These are phyloP conservation scores for Sinocyclocheilus grahami DNA, from an alignment of 2,113 vertebrate genomes.

Conservation along the genomic window DNA sequence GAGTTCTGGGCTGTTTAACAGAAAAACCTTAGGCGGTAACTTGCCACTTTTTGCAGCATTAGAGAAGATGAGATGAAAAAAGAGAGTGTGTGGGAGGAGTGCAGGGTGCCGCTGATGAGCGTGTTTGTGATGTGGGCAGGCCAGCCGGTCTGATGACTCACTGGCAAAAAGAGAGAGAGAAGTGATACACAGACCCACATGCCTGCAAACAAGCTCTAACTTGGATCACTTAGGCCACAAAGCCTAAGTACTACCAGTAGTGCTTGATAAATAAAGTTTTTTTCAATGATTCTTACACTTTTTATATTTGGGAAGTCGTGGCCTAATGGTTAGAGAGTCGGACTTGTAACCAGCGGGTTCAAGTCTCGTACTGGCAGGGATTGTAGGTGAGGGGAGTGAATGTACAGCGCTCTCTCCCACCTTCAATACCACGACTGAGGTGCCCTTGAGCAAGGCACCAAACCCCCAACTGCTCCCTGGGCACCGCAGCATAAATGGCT, in stretches of 20 bases:
- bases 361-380: too few species aligned
- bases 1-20: slow-evolving; percentile 15
- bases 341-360: too few species aligned
- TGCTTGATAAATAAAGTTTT: not conserved
- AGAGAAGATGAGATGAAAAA: not conserved
- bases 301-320: not conserved
- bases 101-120: slow-evolving; percentile 55
- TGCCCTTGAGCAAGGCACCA: too few species aligned
- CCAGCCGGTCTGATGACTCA: slow-evolving; percentile 73
- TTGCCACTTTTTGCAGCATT: not conserved
- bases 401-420: too few species aligned
- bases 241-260: not conserved
- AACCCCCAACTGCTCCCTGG: too few species aligned
- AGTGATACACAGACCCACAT: slow-evolving; percentile 40
- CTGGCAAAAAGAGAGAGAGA: slow-evolving; percentile 46
- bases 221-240: not conserved
- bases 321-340: too few species aligned
- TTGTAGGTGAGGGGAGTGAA: too few species aligned
- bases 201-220: slow-evolving; percentile 30
- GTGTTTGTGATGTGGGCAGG: slow-evolving; percentile 66
- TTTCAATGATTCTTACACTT: not conserved
- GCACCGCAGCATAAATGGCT: too few species aligned
- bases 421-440: too few species aligned
- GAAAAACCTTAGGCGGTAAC: not conserved
- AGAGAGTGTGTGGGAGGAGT: slow-evolving; percentile 48